Evolutionary conservation across 1,140 invertebrate species (phyloP), one percentile per base, ranked within the genome.

Genomic region (Lutraria rhynchaena): DNA sequence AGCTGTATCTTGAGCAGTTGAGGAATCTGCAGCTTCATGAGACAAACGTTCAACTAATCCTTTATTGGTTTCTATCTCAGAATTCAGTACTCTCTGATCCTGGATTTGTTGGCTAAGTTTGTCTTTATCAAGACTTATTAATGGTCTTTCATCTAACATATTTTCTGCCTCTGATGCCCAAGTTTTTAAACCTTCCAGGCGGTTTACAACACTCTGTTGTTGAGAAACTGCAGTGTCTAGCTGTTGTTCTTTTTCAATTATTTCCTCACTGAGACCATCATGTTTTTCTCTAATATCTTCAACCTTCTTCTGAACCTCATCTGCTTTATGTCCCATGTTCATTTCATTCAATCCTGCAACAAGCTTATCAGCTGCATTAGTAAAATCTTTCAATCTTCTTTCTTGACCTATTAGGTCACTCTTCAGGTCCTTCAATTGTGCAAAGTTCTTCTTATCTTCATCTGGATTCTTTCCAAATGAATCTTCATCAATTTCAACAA

Each of bases 191-290:
- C 95, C 95, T 87, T 98, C 97, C 0, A 98, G 93, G 3, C 97
- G 96, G 90, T 98, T 97, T 90, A 98, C 96, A 4, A 98, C 95
- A 19, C 97, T 97, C 92, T 99, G 97, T 81, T 96, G 97, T 90
- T 98, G 96, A 5, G 98, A 95, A 31, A 98, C 84, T 9, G 97
- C 97, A 0, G 95, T 95, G 82, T 98, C 97, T 57, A 99, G 92
- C 53, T 95, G 94, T 83, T 96, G 95, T 87, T 97, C 97, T n/a
- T 96, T 95, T 5, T 96, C 95, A 15, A 94, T 95, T 1, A 98
- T 93, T 0, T 95, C 95, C 19, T 95, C 95, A 49, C 94, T 93
- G 3, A 98, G 87, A 83, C 95, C 95, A 55, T 94, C 93, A 91
- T 98, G 97, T 75, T 96, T 95, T 19, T 95, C 94, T 81, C 95